These are phyloP conservation scores for Chloropsis cyanopogon DNA, from an alignment of 2,113 vertebrate species.

Conservation along the genomic window DNA sequence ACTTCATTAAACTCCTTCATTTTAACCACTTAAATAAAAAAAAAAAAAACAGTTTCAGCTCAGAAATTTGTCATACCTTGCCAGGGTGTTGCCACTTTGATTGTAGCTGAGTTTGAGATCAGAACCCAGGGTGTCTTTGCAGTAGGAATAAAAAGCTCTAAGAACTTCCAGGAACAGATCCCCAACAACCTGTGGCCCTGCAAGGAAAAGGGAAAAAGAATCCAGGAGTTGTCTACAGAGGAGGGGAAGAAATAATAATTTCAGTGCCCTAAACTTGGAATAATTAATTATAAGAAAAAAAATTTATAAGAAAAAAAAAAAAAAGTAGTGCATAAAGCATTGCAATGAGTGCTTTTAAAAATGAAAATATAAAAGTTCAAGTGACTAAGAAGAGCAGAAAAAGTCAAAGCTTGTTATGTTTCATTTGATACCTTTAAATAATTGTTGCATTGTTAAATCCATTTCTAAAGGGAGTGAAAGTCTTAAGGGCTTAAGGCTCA, in stretches of 20 bases:
- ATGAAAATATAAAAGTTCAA: neutral
- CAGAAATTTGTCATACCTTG: conserved; percentile 67
- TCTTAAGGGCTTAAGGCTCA: neutral
- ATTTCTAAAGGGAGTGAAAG: neutral
- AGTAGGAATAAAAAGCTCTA: conserved; percentile 90
- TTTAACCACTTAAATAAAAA: neutral
- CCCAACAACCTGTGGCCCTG: conserved; percentile 87
- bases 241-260: neutral
- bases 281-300: neutral
- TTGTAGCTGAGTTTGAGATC: conserved; percentile 79
- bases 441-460: neutral
- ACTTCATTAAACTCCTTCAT: neutral
- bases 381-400: neutral
- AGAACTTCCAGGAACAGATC: conserved; percentile 90
- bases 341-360: neutral
- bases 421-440: neutral
- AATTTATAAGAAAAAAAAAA: neutral
- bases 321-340: neutral
- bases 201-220: neutral
- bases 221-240: neutral
- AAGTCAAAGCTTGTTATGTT: neutral
- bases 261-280: neutral
- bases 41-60: neutral
- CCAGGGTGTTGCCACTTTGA: conserved; percentile 81
- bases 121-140: conserved; percentile 82